Evolutionary conservation across 2,797 vertebrate genomes (phyloP).

Genomic region (Octomys mimax): DNA sequence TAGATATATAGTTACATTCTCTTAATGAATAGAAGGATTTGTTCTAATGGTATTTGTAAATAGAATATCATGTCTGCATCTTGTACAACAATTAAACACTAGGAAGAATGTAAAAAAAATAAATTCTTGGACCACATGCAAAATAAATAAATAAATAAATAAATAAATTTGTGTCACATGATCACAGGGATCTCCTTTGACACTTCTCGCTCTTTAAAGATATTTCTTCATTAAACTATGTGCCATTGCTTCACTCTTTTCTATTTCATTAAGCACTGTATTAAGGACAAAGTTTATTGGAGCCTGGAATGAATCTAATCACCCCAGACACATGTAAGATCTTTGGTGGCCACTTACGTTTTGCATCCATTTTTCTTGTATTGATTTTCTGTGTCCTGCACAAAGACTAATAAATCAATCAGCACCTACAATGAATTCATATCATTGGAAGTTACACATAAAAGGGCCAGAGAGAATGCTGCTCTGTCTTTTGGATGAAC

Average conservation of each 20-base stretch:
- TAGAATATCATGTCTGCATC: no score
- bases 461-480: not conserved
- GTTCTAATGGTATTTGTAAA: no score
- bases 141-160: not conserved
- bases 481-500: not conserved
- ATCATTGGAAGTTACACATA: not conserved
- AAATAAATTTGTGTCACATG: not conserved
- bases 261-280: not conserved
- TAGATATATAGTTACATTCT: no score
- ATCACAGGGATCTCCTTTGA: not conserved
- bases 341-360: slow-evolving; percentile 29
- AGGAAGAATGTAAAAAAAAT: no score
- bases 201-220: not conserved
- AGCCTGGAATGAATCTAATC: not conserved
- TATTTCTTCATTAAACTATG: not conserved
- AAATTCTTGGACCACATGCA: no score
- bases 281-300: not conserved
- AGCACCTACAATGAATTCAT: slow-evolving; percentile 52
- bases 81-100: no score
- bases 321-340: not conserved
- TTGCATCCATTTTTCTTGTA: slow-evolving; percentile 69
- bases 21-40: no score
- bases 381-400: slow-evolving; percentile 71
- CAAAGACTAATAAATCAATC: slow-evolving; percentile 72
- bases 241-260: not conserved